These are phyloP conservation scores for Acrossocheilus fasciatus DNA, from an alignment of 2,797 vertebrate species.

Conservation along the genomic window DNA sequence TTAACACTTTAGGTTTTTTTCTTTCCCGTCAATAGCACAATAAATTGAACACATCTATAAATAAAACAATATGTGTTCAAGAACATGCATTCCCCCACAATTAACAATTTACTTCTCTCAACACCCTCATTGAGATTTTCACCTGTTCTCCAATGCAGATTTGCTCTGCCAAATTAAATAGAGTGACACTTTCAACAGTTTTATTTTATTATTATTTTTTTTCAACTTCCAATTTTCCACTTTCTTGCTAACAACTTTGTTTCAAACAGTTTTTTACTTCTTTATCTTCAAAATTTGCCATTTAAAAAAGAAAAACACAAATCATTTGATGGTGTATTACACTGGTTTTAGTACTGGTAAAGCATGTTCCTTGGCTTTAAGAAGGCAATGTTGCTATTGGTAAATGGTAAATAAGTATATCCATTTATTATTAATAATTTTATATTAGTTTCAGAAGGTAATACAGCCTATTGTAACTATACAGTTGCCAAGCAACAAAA, in stretches of 20 bases:
- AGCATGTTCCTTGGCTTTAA: neutral
- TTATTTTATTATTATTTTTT: neutral
- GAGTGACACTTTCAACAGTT: neutral
- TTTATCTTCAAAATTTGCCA: neutral
- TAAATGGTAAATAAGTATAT: neutral
- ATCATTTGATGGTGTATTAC: neutral
- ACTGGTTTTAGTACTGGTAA: neutral
- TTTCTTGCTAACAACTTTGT: neutral
- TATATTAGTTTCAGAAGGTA: neutral
- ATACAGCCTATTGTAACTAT: neutral
- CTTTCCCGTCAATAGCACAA: neutral
- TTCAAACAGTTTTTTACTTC: neutral
- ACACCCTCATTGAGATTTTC: conserved; percentile 10
- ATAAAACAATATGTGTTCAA: conserved; percentile 22
- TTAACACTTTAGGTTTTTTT: neutral
- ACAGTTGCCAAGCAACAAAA: neutral
- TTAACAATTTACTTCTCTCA: neutral
- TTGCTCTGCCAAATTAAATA: conserved; percentile 2
- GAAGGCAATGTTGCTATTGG: neutral
- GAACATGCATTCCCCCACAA: neutral
- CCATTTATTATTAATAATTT: neutral
- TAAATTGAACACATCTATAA: conserved; percentile 20
- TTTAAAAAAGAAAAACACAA: neutral
- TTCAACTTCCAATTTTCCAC: neutral
- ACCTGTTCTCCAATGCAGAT: neutral